Base-by-base conservation (phyloP, 2,113 vertebrate genomes). In the Calidris pugnax region DNA sequence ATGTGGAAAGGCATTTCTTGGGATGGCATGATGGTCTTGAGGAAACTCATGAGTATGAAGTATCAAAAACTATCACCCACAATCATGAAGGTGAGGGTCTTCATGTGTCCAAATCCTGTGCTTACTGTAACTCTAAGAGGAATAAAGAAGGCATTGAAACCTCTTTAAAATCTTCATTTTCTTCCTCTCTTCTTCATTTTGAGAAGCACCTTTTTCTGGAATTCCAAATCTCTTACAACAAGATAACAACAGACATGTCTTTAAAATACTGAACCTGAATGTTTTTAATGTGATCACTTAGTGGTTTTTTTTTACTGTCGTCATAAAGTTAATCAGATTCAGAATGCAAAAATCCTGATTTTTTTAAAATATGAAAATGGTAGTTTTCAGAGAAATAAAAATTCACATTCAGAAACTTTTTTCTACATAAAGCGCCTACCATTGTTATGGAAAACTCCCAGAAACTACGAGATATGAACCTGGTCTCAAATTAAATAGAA, bases 281-380 rank as follows among this genome's bases (percentile, higher is more conserved):
- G 1, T 32, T 73, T 80, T 64, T 43, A 57, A 13, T 0, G 5
- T 33, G 5, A 60, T 48, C 17, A 21, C 5, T 69, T 55, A 24
- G 5, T 30, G 24, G 10, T n/a, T 4, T 9, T 33, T 64, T n/a
- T 59, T 87, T 3, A 67, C 10, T 63, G 68, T 32, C 15, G 9
- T 37, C 18, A 68, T 17, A 55, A 59, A 45, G 27, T 28, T 80
- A 0, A 37, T 64, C 20, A 51, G 17, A 79, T 47, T 85, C 18
- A 16, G 41, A 8, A 59, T 6, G 12, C 24, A 21, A 20, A 75
- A 76, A 47, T 0, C 6, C 45, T 10, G 1, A 0, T 23, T 35
- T 19, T 82, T 63, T 51, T 7, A 12, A 41, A 69, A 76, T 2
- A 2, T 26, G 43, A 87, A 95, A 79, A 67, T 30, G 5, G 4